These are phyloP conservation scores for Tetropium fuscum DNA, from an alignment of 2,888 invertebrate genomes.

Conservation along the genomic window DNA sequence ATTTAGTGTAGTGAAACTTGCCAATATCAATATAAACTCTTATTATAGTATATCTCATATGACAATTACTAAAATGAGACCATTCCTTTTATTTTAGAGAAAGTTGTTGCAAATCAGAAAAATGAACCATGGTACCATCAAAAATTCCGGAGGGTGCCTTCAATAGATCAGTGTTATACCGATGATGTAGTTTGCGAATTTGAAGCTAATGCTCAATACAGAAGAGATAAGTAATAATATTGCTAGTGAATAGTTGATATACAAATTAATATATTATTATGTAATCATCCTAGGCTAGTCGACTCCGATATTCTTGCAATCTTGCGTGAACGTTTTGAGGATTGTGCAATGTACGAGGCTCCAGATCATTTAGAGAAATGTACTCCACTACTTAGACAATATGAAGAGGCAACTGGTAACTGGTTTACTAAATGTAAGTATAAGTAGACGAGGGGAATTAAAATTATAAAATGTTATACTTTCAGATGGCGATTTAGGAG, in stretches of 20 bases:
- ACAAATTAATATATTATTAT: slow-evolving; percentile 11
- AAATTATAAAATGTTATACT: slow-evolving; percentile 29
- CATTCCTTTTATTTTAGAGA: slow-evolving; percentile 77
- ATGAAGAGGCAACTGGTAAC: slow-evolving; percentile 82
- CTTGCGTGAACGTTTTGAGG: slow-evolving; percentile 85
- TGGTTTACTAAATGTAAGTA: slow-evolving; percentile 95
- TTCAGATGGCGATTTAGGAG: slow-evolving; percentile 94
- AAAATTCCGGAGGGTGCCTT: slow-evolving; percentile 90
- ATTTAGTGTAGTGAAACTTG: no score
- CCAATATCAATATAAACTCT: no score
- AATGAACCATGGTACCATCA: slow-evolving; percentile 94
- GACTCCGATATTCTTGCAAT: slow-evolving; percentile 87
- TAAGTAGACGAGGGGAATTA: background rate
- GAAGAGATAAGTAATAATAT: slow-evolving; percentile 82
- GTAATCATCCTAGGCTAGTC: slow-evolving; percentile 73
- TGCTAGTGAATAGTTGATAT: background rate
- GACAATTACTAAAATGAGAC: no score
- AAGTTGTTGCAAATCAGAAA: slow-evolving; percentile 84
- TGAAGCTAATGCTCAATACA: slow-evolving; percentile 93
- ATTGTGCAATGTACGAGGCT: slow-evolving; percentile 83
- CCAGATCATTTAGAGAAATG: slow-evolving; percentile 81
- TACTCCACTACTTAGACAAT: slow-evolving; percentile 74
- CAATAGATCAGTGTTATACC: slow-evolving; percentile 93
- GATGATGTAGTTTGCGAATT: slow-evolving; percentile 88
- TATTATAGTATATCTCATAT: no score